Evolutionary conservation across 2,888 invertebrate species (phyloP), one percentile per base, ranked within the genome.

Genomic region (Oasisia sp.): DNA sequence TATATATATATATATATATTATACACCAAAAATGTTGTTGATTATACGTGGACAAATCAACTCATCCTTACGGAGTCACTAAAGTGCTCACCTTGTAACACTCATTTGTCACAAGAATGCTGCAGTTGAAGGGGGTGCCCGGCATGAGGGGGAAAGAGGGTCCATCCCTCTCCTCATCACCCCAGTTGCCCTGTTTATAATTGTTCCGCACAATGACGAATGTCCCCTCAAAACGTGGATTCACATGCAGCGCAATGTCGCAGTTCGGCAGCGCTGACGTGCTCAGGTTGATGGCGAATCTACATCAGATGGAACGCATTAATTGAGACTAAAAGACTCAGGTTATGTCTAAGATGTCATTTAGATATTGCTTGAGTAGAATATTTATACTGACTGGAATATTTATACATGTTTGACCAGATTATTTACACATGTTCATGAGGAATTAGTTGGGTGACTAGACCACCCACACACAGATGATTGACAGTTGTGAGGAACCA

Each of bases 81-180:
- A 9, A 50, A 14, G 9, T 50, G 50, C 50, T 74, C 27, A 74
- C 74, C 74, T 74, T 74, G 74, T 74, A 74, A 74, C 74, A 19
- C 2, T 74, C 74, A n/a, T 74, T 74, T 19, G 74, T 74, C n/a
- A 91, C 32, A 91, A 92, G 32, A 89, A 56, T 44, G 32, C 32
- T 89, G 9, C 92, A 92, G 32, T 92, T 50, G 32, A 92, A 89
- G 27, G 38, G 32, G n/a, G 32, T 27, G 50, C 38, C 38, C 9
- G 50, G 32, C 58, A 91, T 91, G 90, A 90, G 45, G n/a, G 91
- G 91, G 91, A 90, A 90, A 19, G 91, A n/a, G 38, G 91, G 91
- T 38, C 91, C 91, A 38, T n/a, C 91, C 8, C 19, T 27, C 45
- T 90, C 91, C 45, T 90, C 91, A 27, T 19, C 27, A 14, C 91